phyloP scores from a whole-genome alignment of 2,888 invertebrate species.

The Leucophora obtusa region DNA sequence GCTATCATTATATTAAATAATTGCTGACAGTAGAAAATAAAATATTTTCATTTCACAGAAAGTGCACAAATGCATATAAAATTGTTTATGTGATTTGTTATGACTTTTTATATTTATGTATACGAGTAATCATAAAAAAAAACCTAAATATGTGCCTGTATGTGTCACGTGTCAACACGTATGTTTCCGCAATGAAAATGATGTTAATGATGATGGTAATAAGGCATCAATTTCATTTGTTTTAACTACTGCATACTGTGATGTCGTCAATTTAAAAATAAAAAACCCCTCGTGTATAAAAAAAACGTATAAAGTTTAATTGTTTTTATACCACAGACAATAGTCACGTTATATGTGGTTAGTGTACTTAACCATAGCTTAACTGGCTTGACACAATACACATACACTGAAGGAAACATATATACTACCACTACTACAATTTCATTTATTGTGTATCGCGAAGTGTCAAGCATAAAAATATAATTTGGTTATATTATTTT shows the following conservation, averaged over 20 bases:
- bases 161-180: slow-evolving; percentile 14
- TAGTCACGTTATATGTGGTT: background rate
- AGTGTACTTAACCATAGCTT: too few species aligned
- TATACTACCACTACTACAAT: too few species aligned
- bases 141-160: background rate
- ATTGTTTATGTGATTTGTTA: background rate
- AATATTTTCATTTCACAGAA: background rate
- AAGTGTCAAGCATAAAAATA: too few species aligned
- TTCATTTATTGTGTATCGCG: too few species aligned
- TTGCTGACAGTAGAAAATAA: slow-evolving; percentile 32
- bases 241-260: background rate
- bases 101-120: background rate
- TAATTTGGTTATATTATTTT: too few species aligned
- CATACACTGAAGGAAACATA: too few species aligned
- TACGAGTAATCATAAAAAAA: background rate
- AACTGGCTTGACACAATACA: too few species aligned
- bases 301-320: background rate
- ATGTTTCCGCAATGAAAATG: slow-evolving; percentile 9
- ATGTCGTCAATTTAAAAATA: too few species aligned
- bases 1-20: slow-evolving; percentile 29
- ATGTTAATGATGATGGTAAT: background rate
- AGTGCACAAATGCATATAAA: background rate
- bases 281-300: background rate
- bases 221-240: background rate
- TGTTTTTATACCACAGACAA: background rate